Percentiles rank a stretch among this genome's conserved stretches.
Evolutionary conservation across 2,797 vertebrate species (phyloP).

Genomic region (Manis javanica): DNA sequence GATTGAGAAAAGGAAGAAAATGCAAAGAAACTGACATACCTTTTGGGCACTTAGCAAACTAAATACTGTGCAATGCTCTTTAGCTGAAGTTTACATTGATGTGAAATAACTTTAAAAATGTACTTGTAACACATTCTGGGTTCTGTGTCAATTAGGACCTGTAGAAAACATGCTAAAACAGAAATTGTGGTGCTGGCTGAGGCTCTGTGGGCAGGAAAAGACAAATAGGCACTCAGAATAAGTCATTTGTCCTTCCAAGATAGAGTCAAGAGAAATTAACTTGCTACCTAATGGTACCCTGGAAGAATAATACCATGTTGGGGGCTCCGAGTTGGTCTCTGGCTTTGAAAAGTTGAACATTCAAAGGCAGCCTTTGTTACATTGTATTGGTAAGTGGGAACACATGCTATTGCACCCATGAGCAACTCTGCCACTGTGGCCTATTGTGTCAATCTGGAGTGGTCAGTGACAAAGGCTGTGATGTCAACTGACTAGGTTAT

Average conservation of each 20-base stretch:
- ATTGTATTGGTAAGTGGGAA: not conserved
- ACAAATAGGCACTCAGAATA: not conserved
- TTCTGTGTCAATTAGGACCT: not conserved
- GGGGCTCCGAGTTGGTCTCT: not conserved
- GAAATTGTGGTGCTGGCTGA: not conserved
- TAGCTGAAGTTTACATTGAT: not conserved
- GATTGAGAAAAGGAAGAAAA: not conserved
- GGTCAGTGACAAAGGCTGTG: not conserved
- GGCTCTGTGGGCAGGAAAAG: not conserved
- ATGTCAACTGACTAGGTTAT: not conserved
- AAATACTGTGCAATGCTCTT: not conserved
- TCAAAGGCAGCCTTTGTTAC: not conserved
- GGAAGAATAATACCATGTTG: not conserved
- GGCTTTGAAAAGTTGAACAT: not conserved
- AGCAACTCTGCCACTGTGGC: not conserved
- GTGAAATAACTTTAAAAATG: not conserved
- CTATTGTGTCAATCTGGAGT: not conserved
- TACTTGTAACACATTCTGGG: not conserved
- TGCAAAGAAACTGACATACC: not conserved
- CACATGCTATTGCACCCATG: not conserved
- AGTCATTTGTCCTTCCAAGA: not conserved
- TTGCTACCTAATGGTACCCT: not conserved
- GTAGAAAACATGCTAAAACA: not conserved
- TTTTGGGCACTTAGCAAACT: not conserved
- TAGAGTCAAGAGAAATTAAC: not conserved